Conservation (phyloP, 2,888 invertebrate species). For the Andrena bicolor region DNA sequence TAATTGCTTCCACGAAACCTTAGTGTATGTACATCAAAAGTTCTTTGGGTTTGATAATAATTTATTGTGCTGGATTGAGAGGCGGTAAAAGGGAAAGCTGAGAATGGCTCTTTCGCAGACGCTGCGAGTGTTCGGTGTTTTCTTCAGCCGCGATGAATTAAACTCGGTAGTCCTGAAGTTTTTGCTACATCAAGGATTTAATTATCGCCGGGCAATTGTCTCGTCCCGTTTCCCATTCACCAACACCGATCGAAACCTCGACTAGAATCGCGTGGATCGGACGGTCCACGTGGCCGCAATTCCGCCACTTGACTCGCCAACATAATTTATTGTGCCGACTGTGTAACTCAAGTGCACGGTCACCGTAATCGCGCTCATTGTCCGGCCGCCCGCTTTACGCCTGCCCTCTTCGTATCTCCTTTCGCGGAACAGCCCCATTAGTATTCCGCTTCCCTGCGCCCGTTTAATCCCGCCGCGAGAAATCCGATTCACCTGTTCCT, state of each 20-base stretch:
- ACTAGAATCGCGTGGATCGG: constrained; percentile 27
- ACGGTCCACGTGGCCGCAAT: constrained; percentile 31
- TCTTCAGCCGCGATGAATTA: no score
- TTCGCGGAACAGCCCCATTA: constrained; percentile 35
- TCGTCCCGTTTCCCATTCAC: constrained; percentile 16
- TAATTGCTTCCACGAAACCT: no score
- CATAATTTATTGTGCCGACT: constrained; percentile 51
- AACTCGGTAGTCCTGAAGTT: no score
- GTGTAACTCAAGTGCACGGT: constrained; percentile 68
- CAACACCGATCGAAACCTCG: constrained; percentile 11
- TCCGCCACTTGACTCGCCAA: constrained; percentile 47
- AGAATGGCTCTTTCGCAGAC: no score
- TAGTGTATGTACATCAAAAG: no score
- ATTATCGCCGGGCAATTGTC: constrained; percentile 4
- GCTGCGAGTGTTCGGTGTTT: no score
- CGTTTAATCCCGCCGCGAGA: constrained; percentile 18
- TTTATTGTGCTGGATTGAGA: no score
- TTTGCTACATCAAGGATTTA: background rate
- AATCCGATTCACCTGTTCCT: constrained; percentile 19
- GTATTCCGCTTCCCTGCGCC: constrained; percentile 32
- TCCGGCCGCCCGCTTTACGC: constrained; percentile 34
- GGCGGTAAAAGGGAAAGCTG: no score
- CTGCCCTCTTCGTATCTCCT: constrained; percentile 36
- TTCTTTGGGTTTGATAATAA: no score
- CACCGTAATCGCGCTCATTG: constrained; percentile 52